These are phyloP conservation scores for Hoplodrina ambigua DNA, from an alignment of 2,888 invertebrate species.

Conservation along the genomic window DNA sequence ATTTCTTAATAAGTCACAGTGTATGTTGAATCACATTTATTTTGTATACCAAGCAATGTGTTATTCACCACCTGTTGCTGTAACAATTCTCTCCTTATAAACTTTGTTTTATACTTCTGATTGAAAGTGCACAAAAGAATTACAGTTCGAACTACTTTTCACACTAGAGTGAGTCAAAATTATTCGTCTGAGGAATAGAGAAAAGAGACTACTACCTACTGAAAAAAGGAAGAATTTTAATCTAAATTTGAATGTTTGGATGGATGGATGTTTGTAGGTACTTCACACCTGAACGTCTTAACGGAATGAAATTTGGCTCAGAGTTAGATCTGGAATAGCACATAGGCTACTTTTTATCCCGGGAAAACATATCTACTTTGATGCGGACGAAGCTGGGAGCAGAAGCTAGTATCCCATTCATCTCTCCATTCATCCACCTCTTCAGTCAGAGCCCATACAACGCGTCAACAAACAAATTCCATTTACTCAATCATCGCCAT, in stretches of 20 bases:
- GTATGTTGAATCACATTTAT: background rate
- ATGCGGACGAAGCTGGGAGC: no score
- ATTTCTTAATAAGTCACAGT: constrained; percentile 3
- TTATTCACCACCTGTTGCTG: no score
- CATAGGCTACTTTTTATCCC: no score
- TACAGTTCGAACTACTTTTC: background rate
- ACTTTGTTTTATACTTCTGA: background rate
- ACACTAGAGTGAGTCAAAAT: background rate
- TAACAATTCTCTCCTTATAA: no score
- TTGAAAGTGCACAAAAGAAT: background rate
- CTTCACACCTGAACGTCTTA: no score
- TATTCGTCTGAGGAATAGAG: background rate
- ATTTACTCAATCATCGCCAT: constrained; percentile 44
- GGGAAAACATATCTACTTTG: no score
- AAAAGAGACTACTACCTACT: background rate
- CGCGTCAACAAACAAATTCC: constrained; percentile 13
- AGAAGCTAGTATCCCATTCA: background rate
- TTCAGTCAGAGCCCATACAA: background rate
- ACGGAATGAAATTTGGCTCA: no score
- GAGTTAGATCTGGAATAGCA: no score
- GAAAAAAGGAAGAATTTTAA: background rate
- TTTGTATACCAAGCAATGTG: background rate
- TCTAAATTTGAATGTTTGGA: no score
- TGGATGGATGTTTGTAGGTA: no score
- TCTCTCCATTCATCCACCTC: background rate